A percentile compares a stretch with the other conserved stretches of the same genome.
phyloP scores from a whole-genome alignment of 2,888 invertebrate genomes.

The Megalurothrips usitatus region DNA sequence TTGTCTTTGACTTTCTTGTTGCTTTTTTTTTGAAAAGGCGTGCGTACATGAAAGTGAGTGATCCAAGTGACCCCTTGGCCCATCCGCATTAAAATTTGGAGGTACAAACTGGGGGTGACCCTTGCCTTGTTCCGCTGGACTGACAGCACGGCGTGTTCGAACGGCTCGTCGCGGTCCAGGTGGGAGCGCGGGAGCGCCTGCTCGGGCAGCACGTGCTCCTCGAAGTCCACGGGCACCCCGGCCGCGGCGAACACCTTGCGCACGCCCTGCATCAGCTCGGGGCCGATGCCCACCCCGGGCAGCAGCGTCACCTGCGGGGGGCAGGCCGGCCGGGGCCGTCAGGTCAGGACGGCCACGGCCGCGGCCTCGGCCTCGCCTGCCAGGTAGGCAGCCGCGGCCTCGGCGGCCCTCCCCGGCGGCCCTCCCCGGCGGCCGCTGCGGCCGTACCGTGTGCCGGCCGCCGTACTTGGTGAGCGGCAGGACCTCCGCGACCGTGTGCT shows the following conservation, averaged over 20 bases:
- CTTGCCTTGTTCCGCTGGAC: slow-evolving; percentile 32
- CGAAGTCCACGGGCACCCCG: slow-evolving; percentile 44
- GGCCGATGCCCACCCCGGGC: slow-evolving; percentile 43
- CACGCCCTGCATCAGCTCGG: slow-evolving; percentile 43
- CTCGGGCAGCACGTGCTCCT: not conserved
- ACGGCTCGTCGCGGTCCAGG: slow-evolving; percentile 1
- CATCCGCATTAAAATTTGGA: too few species aligned
- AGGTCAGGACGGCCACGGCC: too few species aligned
- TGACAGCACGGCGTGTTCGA: not conserved
- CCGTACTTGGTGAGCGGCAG: slow-evolving; percentile 27
- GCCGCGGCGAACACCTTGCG: slow-evolving; percentile 41
- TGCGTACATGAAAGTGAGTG: too few species aligned
- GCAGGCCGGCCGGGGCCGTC: too few species aligned
- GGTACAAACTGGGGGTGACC: too few species aligned
- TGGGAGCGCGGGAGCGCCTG: slow-evolving; percentile 32
- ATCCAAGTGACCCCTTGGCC: too few species aligned
- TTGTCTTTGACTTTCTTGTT: too few species aligned
- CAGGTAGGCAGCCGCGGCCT: too few species aligned
- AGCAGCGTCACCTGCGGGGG: slow-evolving; percentile 38
- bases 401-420: too few species aligned
- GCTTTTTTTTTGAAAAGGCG: too few species aligned
- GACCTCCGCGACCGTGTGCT: not conserved
- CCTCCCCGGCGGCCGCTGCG: too few species aligned
- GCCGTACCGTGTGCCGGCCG: slow-evolving; percentile 27
- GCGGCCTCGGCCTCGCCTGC: too few species aligned